Percentiles rank a stretch among this genome's conserved stretches.
phyloP scores from a whole-genome alignment of 2,888 invertebrate species.

The Nesidiocoris tenuis region DNA sequence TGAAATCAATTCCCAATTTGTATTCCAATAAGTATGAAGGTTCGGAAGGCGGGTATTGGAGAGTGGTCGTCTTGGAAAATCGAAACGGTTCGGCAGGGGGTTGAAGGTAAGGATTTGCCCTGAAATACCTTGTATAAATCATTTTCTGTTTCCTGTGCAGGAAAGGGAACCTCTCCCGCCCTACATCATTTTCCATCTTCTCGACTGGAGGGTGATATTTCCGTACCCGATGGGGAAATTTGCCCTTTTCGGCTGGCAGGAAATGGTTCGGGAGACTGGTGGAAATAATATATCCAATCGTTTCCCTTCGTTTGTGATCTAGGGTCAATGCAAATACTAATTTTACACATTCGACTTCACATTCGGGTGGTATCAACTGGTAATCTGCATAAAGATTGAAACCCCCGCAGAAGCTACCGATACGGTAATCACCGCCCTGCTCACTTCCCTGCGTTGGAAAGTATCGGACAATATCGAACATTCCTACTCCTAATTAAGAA shows the following conservation, averaged over 20 bases:
- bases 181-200: background rate
- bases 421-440: no score
- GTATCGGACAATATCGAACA: no score
- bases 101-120: conserved; percentile 17
- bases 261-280: background rate
- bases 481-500: no score
- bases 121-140: conserved; percentile 45
- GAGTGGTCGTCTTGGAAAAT: background rate
- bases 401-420: no score
- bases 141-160: conserved; percentile 34
- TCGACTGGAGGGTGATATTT: background rate
- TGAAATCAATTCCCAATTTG: conserved; percentile 49
- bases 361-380: no score
- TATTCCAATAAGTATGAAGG: conserved; percentile 48
- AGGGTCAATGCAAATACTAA: background rate
- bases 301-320: background rate
- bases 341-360: no score
- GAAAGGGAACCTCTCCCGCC: conserved; percentile 18
- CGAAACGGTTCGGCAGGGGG: background rate
- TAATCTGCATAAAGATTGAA: no score
- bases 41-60: background rate
- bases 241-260: background rate
- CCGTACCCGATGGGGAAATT: background rate
- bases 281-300: background rate
- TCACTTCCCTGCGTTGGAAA: no score